Conservation (phyloP, 2,113 vertebrate genomes). For the Mesocricetus auratus region DNA sequence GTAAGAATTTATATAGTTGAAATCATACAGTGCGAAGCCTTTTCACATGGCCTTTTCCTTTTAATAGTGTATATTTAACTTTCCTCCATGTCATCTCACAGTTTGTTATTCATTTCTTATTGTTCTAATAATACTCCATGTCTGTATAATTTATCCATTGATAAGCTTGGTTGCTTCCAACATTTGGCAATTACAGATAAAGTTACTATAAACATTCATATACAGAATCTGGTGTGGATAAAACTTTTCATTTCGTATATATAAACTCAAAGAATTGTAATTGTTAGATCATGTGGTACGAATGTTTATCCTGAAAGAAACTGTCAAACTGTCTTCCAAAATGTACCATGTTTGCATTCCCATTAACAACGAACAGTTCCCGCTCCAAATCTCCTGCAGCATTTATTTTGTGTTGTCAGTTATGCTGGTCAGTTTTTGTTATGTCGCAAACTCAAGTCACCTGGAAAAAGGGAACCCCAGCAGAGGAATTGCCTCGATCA, state of each 20-base stretch:
- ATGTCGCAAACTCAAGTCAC: not conserved
- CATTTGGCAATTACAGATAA: not conserved
- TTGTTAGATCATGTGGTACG: not conserved
- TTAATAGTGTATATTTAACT: not conserved
- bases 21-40: not conserved
- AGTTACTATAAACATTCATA: not conserved
- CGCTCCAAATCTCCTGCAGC: not conserved
- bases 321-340: not conserved
- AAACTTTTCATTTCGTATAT: not conserved
- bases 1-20: not conserved
- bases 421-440: not conserved
- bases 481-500: not conserved
- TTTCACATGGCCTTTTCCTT: not conserved
- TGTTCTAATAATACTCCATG: not conserved
- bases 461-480: not conserved
- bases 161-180: not conserved
- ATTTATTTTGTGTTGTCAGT: not conserved
- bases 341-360: not conserved
- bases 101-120: not conserved
- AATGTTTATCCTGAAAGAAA: constrained; percentile 17
- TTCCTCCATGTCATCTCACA: not conserved
- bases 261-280: not conserved
- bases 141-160: not conserved
- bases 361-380: not conserved
- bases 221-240: not conserved